Conservation (phyloP, 92 coral and sea anemone species). For the Epizoanthus stellaris region DNA sequence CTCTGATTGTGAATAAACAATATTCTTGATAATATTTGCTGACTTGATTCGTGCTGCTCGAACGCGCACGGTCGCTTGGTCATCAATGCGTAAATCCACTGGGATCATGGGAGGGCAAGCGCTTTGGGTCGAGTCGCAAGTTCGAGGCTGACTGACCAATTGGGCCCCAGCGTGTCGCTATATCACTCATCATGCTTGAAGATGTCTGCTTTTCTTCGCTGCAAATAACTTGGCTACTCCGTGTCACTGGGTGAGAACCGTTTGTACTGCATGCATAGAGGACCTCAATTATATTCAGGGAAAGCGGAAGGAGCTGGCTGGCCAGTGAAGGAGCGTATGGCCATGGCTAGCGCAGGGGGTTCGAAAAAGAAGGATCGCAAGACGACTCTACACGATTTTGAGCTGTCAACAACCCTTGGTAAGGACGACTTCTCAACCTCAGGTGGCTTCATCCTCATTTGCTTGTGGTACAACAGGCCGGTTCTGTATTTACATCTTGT, state of each 20-base stretch:
- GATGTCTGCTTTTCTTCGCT: slow-evolving; percentile 58
- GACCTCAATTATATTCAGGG: slow-evolving; percentile 19
- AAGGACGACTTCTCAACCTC: slow-evolving; percentile 18
- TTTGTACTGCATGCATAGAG: slow-evolving; percentile 7
- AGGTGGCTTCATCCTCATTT: slow-evolving; percentile 8
- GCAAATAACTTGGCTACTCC: slow-evolving; percentile 33
- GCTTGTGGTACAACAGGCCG: background rate
- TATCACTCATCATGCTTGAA: slow-evolving; percentile 51
- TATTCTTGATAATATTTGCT: slow-evolving; percentile 34
- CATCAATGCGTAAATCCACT: slow-evolving; percentile 9
- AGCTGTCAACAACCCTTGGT: slow-evolving; percentile 95
- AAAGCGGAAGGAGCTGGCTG: slow-evolving; percentile 26
- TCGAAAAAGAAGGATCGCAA: slow-evolving; percentile 81
- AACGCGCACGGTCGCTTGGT: slow-evolving; percentile 18
- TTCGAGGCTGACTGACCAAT: slow-evolving; percentile 43
- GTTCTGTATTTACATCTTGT: slow-evolving; percentile 41
- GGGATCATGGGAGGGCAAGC: slow-evolving; percentile 12
- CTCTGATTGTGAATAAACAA: slow-evolving; percentile 37
- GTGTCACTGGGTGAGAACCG: slow-evolving; percentile 10
- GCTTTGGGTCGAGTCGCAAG: slow-evolving; percentile 4
- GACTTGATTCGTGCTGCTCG: slow-evolving; percentile 34
- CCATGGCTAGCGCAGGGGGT: slow-evolving; percentile 74
- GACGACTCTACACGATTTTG: slow-evolving; percentile 87
- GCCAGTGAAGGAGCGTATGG: slow-evolving; percentile 19
- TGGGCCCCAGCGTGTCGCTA: slow-evolving; percentile 20